These are phyloP conservation scores for Paratilapia polleni DNA, from an alignment of 2,113 vertebrate species.

Conservation along the genomic window DNA sequence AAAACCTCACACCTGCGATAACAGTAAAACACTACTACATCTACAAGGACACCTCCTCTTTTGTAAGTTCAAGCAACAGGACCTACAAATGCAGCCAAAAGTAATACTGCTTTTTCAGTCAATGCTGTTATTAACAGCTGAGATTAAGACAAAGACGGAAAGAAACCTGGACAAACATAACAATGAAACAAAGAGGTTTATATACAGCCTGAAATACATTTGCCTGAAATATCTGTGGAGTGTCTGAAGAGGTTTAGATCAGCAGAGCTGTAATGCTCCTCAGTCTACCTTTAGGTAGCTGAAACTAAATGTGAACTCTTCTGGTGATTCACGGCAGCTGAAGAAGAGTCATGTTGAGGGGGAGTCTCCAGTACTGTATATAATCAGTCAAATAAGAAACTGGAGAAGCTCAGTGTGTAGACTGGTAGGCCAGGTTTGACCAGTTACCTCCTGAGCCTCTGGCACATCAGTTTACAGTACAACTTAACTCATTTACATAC, in stretches of 20 bases:
- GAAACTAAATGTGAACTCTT: background rate
- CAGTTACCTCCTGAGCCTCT: conserved; percentile 30
- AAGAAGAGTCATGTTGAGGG: conserved; percentile 38
- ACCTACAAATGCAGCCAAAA: too few species aligned
- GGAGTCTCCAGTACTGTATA: conserved; percentile 32
- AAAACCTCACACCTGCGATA: too few species aligned
- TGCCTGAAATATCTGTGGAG: too few species aligned
- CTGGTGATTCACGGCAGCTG: conserved; percentile 38
- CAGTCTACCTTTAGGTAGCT: background rate
- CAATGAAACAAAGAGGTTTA: background rate
- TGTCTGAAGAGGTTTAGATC: background rate
- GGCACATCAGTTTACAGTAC: too few species aligned
- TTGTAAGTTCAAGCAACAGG: too few species aligned
- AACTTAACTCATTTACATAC: too few species aligned
- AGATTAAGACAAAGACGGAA: too few species aligned
- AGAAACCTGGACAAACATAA: background rate
- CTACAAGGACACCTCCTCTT: too few species aligned
- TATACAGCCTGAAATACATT: too few species aligned
- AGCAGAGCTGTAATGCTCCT: background rate
- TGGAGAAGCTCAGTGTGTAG: conserved; percentile 68
- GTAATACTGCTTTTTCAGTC: too few species aligned
- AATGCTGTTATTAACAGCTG: too few species aligned
- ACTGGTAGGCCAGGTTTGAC: conserved; percentile 28
- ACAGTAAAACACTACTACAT: too few species aligned
- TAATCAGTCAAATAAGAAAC: conserved; percentile 47